Percentiles rank a stretch among this genome's conserved stretches.
These are phyloP conservation scores for Phragmatobia fuliginosa DNA, from an alignment of 2,888 invertebrate genomes.

Conservation along the genomic window DNA sequence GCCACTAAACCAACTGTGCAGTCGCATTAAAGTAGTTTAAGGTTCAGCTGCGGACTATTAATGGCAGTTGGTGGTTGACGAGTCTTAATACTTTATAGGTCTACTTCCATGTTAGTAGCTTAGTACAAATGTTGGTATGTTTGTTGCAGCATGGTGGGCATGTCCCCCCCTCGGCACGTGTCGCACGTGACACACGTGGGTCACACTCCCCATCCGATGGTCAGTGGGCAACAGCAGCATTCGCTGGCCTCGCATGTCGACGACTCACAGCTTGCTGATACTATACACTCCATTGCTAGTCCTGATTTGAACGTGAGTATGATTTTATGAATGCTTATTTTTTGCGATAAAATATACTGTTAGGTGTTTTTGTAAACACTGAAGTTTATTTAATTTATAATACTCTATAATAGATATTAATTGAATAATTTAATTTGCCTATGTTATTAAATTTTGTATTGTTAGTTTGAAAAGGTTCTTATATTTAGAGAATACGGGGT, in stretches of 20 bases:
- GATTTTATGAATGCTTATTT: no score
- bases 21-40: no score
- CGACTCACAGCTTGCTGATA: conserved; percentile 78
- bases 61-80: no score
- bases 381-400: neutral
- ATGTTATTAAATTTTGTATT: no score
- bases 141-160: conserved; percentile 76
- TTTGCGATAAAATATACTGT: no score
- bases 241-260: conserved; percentile 59
- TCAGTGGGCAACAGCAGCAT: conserved; percentile 42
- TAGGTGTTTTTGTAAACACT: neutral
- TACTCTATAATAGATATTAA: no score
- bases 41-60: no score
- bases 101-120: neutral
- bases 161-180: conserved; percentile 85
- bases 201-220: conserved; percentile 50
- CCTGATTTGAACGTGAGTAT: conserved; percentile 77
- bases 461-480: no score
- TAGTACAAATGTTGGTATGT: neutral
- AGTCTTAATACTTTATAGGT: no score
- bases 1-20: no score
- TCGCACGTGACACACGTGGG: conserved; percentile 5
- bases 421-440: no score
- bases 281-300: conserved; percentile 82
- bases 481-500: no score